A percentile compares a stretch with the other conserved stretches of the same genome.
These are phyloP conservation scores for Urechis unicinctus DNA, from an alignment of 2,888 invertebrate species.

Conservation along the genomic window DNA sequence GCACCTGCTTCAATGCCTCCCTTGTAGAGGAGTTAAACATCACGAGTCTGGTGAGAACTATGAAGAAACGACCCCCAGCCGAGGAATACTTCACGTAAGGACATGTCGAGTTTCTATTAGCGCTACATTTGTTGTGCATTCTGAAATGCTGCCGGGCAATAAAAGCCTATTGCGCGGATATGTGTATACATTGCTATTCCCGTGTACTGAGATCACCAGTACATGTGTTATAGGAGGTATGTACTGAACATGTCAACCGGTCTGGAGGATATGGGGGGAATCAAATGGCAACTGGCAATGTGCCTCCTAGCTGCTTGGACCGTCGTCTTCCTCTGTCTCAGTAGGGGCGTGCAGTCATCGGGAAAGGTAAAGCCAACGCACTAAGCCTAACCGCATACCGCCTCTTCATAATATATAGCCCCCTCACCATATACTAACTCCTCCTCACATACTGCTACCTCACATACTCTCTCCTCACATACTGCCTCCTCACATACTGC, in stretches of 20 bases:
- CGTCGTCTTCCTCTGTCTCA: constrained; percentile 42
- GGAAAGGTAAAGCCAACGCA: constrained; percentile 40
- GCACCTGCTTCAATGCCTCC: constrained; percentile 39
- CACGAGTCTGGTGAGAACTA: constrained; percentile 24
- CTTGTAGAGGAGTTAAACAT: constrained; percentile 25
- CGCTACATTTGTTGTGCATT: too few relatives aligned
- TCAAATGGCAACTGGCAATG: constrained; percentile 41
- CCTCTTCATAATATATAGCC: too few relatives aligned
- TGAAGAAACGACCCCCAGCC: constrained; percentile 42
- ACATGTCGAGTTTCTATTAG: background rate
- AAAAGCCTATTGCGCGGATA: background rate
- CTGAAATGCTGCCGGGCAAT: background rate
- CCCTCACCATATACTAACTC: too few relatives aligned
- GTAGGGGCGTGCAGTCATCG: constrained; percentile 44
- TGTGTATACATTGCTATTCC: background rate
- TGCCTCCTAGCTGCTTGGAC: constrained; percentile 41
- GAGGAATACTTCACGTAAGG: constrained; percentile 66
- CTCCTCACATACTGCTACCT: too few relatives aligned
- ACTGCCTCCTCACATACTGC: too few relatives aligned
- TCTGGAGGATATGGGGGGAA: constrained; percentile 35
- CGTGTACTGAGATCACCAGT: background rate
- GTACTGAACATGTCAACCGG: constrained; percentile 67
- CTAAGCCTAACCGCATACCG: too few relatives aligned
- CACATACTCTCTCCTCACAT: too few relatives aligned
- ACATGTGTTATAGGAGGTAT: constrained; percentile 50